These are phyloP conservation scores for Thryonomys swinderianus DNA, from an alignment of 2,113 vertebrate genomes.

Conservation along the genomic window DNA sequence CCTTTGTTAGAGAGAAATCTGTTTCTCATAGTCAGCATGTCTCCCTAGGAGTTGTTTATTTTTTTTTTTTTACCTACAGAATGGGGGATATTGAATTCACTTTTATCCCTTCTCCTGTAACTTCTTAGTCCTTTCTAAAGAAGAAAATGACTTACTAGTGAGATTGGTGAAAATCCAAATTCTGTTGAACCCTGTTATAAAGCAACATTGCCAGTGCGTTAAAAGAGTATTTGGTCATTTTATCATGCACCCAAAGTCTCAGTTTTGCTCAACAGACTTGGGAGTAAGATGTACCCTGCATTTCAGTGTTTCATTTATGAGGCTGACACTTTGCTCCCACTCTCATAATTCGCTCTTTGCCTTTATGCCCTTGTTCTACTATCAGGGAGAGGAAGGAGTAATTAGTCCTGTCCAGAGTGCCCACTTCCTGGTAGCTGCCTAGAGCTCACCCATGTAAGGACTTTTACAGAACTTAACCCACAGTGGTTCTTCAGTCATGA, in stretches of 20 bases:
- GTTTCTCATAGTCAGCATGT: neutral
- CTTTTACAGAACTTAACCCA: neutral
- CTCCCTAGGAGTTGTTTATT: neutral
- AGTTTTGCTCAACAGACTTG: neutral
- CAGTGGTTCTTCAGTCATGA: neutral
- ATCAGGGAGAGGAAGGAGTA: neutral
- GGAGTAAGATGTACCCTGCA: neutral
- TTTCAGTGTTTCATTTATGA: neutral
- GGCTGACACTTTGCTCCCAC: neutral
- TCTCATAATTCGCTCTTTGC: neutral
- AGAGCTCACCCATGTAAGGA: neutral
- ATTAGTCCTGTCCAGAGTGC: neutral
- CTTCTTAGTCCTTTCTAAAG: neutral
- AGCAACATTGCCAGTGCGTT: too few species aligned
- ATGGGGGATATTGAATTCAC: neutral
- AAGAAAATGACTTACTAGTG: constrained; percentile 14
- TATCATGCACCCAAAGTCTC: neutral
- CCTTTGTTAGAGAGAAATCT: neutral
- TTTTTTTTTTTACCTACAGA: neutral
- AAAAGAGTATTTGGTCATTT: neutral
- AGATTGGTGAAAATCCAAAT: neutral
- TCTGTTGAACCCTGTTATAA: neutral
- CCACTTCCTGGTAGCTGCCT: neutral
- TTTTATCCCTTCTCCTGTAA: neutral
- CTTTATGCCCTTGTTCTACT: neutral